Evolutionary conservation across 2,797 vertebrate species (phyloP), one percentile per base, ranked within the genome.

Genomic region (Babyrousa celebensis): DNA sequence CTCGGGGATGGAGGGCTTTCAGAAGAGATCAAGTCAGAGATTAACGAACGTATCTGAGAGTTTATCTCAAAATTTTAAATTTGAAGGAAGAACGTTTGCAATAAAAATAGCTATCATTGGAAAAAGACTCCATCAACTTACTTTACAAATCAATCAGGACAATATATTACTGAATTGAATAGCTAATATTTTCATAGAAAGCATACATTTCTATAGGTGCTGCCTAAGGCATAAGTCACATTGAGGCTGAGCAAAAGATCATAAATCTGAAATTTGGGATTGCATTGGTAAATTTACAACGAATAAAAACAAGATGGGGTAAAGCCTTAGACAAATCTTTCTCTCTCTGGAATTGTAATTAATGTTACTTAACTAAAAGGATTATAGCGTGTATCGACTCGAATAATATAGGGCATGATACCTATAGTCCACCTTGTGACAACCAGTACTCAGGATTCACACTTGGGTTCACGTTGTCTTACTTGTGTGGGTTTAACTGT

Each of bases 181-280:
- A 92, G 80, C n/a, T 56, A 82, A 20, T 25, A 10, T 83, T 85
- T 70, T 62, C 87, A 43, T 27, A 32, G 48, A 48, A 93, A 65
- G 17, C 18, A 40, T 27, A 12, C 36, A 6, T 94, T 89, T 65
- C 36, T 62, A 56, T 12, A 32, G 27, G 8, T 54, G 7, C 16
- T 36, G 48, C 27, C 20, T 68, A 21, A 68, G 23, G 3, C 4
- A 6, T n/a, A 85, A 68, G 1, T 18, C 60, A 36, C 36, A 36
- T 3, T 36, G 36, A 36, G 10, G 15, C 21, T 52, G 78, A 70
- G 9, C 56, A 32, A 88, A 20, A 84, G 83, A 70, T 16, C 67
- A 80, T n/a, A 20, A 29, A 27, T 75, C n/a, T 91, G 67, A 79
- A 91, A 87, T 77, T n/a, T 70, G 67, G 92, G n/a, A 77, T 21